Evolutionary conservation across 2,888 invertebrate species (phyloP).

Genomic region (Xestoiulus laeticollis): DNA sequence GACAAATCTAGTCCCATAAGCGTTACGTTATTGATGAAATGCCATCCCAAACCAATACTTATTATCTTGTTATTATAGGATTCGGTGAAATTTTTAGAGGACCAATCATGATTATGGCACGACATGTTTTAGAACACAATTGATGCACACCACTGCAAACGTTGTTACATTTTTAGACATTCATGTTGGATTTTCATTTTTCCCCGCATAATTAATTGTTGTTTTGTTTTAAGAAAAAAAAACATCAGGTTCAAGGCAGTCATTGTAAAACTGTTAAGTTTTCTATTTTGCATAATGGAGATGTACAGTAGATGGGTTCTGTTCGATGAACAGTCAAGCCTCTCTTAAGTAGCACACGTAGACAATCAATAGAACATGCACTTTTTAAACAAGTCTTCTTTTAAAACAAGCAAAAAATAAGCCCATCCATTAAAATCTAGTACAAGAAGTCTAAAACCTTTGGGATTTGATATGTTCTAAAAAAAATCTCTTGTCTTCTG

Average conservation of each 20-base stretch:
- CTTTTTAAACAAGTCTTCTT: not conserved
- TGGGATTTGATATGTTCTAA: not conserved
- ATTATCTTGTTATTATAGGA: conserved; percentile 39
- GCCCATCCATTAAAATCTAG: not conserved
- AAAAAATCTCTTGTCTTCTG: too few species aligned
- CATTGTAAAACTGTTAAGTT: conserved; percentile 22
- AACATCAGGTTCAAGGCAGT: conserved; percentile 13
- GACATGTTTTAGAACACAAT: conserved; percentile 34
- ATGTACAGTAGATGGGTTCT: not conserved
- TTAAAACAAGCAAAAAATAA: not conserved
- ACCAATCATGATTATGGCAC: conserved; percentile 41
- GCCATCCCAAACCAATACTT: conserved; percentile 35
- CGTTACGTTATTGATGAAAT: conserved; percentile 30
- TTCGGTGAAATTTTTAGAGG: conserved; percentile 24
- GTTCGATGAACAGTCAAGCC: not conserved
- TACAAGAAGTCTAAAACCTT: too few species aligned
- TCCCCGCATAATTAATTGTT: conserved; percentile 25
- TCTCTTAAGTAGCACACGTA: conserved; percentile 18
- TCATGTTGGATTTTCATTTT: conserved; percentile 25
- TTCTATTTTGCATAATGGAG: conserved; percentile 27
- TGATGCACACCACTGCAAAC: conserved; percentile 27
- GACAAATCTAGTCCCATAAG: conserved; percentile 24
- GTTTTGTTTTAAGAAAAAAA: conserved; percentile 30
- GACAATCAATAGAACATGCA: conserved; percentile 44
- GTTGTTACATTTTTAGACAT: conserved; percentile 32